Evolutionary conservation across 2,888 invertebrate genomes (phyloP).

Genomic region (Cosmopolites sordidus): DNA sequence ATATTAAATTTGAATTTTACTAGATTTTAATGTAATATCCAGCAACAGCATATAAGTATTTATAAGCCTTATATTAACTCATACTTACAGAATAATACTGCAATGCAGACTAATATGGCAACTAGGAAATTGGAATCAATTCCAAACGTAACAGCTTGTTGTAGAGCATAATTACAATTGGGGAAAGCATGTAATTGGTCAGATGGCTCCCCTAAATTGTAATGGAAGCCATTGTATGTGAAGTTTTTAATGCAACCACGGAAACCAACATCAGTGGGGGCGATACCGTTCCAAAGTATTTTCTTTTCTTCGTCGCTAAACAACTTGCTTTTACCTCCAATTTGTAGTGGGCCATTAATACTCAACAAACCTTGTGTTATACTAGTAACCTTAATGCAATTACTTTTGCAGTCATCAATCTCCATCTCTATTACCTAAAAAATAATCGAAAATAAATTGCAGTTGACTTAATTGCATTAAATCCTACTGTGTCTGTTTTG

Average conservation of each 20-base stretch:
- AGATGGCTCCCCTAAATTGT: slow-evolving; percentile 82
- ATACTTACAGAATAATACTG: slow-evolving; percentile 74
- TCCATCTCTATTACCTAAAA: slow-evolving; percentile 43
- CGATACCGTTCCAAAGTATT: slow-evolving; percentile 67
- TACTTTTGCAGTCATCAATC: slow-evolving; percentile 46
- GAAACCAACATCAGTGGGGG: slow-evolving; percentile 68
- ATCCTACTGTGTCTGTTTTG: slow-evolving; percentile 19
- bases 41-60: too few relatives aligned
- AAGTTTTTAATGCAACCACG: slow-evolving; percentile 89
- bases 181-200: slow-evolving; percentile 61
- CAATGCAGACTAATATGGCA: slow-evolving; percentile 83
- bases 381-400: slow-evolving; percentile 36
- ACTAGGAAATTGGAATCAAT: slow-evolving; percentile 85
- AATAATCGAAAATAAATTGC: too few relatives aligned
- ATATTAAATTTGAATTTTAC: too few relatives aligned
- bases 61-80: too few relatives aligned
- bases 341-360: slow-evolving; percentile 83
- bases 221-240: slow-evolving; percentile 80
- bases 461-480: not conserved
- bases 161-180: slow-evolving; percentile 68
- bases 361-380: slow-evolving; percentile 45
- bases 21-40: too few relatives aligned
- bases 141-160: slow-evolving; percentile 75
- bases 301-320: slow-evolving; percentile 58
- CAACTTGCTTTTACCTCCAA: slow-evolving; percentile 72